Evolutionary conservation across 2,797 vertebrate species (phyloP), one percentile per base, ranked within the genome.

Genomic region (Novumbra hubbsi): DNA sequence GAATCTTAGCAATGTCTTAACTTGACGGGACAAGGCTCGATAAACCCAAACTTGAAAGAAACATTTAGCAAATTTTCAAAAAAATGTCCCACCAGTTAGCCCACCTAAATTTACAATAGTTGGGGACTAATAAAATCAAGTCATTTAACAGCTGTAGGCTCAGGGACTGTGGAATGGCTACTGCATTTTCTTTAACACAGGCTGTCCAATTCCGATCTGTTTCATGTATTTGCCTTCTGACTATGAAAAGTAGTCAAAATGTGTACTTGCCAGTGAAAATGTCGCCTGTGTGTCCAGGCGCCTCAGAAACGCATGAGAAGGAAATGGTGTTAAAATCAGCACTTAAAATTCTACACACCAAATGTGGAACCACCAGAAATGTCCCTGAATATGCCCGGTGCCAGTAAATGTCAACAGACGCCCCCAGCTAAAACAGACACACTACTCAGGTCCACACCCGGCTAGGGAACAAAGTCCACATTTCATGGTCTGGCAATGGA

Each of bases 1-100:
- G 88, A 91, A 91, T 92, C 83, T 21, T 24, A 91, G 81, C 87
- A 90, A 92, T 92, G 88, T 81, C 62, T 71, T 77, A 90, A 87
- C 86, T 90, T 57, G 86, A 89, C 77, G 78, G 41, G 41, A 2
- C 41, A 12, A 45, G 78, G 82, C 84, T 64, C 79, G 85, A 79
- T 21, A 81, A 87, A 80, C 76, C 76, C 85, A 8, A 72, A 85
- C 87, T 77, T 80, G 82, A 66, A 52, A 76, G 76, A 80, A 87
- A 86, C 90, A 89, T 84, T 84, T 88, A 82, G 84, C 77, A 45
- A 45, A 45, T 45, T 12, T 45, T 45, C 41, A 3, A 38, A 38
- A 38, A 14, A 45, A 45, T 2, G 3, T 45, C 12, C 9, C 8
- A 1, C 41, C 11, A 45, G 41, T 45, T 1, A 45, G 41, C 41